Base-by-base conservation (phyloP, 1,140 invertebrate species). In the Aphaenogaster ashmeadi region DNA sequence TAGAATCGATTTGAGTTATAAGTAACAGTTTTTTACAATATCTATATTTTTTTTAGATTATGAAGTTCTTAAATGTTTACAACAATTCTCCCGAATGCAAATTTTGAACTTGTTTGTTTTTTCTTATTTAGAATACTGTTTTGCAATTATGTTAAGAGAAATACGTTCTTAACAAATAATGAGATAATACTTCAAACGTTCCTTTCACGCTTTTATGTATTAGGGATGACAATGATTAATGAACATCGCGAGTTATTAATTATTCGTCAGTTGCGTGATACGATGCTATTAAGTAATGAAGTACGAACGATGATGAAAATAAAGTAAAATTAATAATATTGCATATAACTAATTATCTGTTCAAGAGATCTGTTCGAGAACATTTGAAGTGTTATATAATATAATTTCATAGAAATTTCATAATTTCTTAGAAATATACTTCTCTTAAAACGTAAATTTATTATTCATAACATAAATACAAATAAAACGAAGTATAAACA, bases 241-340 rank as follows among this genome's bases (percentile, higher is more conserved):
- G 66, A 72, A 58, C 50, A n/a, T 44, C 8, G 21, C 41, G 8
- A 69, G n/a, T 54, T 72, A 83, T 72, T 83, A 83, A 83, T 83
- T 72, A 80, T 67, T 69, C 41, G 64, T 52, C 44, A 27, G 33
- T 69, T 27, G 44, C 62, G 47, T 80, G 60, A 80, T 52, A 27
- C 8, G 44, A 79, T 54, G 62, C 47, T 80, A 54, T 69, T 80
- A 80, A 62, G 56, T 47, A 27, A 52, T 80, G 44, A 69, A 78
- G 41, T 52, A 36, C 8, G 38, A 38, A 80, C 13, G 13, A 52
- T 52, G 13, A 52, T 52, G 18, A 52, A 67, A 80, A 38, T 80
- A 67, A 69, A 80, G 47, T 69, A 41, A 67, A 80, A 54, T 9
- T 41, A 79, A 47, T 64, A 79, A 79, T 50, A 79, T 67, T n/a